phyloP scores from a whole-genome alignment of 2,888 invertebrate species.

The Lochmaea capreae region DNA sequence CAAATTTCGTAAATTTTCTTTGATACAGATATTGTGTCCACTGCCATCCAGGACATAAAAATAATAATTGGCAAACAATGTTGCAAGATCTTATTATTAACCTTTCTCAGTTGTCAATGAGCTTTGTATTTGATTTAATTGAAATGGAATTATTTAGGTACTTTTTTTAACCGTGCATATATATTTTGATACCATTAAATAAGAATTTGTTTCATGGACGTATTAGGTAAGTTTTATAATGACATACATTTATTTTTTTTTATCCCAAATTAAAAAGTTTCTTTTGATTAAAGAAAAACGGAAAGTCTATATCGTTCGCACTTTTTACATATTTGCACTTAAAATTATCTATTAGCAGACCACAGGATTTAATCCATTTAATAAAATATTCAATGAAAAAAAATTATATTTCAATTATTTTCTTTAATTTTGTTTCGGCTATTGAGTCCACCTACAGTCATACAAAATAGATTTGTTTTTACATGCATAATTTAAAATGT shows the following conservation, averaged over 20 bases:
- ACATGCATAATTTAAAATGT: background rate
- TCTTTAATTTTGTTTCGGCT: background rate
- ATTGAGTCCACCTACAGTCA: background rate
- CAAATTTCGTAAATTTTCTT: too few relatives aligned
- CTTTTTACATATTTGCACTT: background rate
- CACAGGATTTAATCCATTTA: slow-evolving; percentile 10
- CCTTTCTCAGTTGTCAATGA: too few relatives aligned
- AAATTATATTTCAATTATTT: background rate
- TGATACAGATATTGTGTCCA: too few relatives aligned
- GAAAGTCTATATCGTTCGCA: background rate
- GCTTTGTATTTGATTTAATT: background rate
- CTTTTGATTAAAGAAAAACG: background rate
- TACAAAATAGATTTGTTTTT: background rate
- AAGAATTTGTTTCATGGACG: slow-evolving; percentile 4
- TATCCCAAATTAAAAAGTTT: background rate
- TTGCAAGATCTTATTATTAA: too few relatives aligned
- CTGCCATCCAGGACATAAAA: too few relatives aligned
- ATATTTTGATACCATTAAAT: background rate
- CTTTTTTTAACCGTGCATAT: background rate
- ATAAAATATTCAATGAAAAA: background rate
- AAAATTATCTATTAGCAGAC: background rate
- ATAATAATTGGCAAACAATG: too few relatives aligned
- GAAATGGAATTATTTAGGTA: background rate
- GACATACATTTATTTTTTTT: slow-evolving; percentile 1
- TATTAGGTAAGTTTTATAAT: slow-evolving; percentile 7